Evolutionary conservation across 1,140 invertebrate genomes (phyloP).

Genomic region (Hycleus phaleratus): DNA sequence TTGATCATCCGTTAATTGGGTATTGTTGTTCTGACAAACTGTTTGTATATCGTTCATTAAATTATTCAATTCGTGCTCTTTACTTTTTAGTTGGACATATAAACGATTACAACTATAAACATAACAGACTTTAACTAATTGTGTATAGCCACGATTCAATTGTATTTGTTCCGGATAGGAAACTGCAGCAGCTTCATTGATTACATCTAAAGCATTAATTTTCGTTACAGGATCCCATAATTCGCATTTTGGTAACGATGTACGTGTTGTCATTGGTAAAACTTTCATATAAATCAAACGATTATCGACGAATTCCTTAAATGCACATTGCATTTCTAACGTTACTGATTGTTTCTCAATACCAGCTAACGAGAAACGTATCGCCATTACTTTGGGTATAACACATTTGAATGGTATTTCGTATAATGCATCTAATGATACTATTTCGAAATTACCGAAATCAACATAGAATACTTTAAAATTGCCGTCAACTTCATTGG

Average conservation of each 20-base stretch:
- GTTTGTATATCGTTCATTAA: constrained; percentile 47
- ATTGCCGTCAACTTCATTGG: constrained; percentile 50
- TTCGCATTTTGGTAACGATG: constrained; percentile 63
- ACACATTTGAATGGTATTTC: constrained; percentile 63
- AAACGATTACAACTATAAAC: constrained; percentile 63
- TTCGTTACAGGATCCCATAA: constrained; percentile 48
- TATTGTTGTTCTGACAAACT: background rate
- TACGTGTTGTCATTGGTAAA: constrained; percentile 55
- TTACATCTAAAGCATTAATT: constrained; percentile 36
- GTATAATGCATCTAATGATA: constrained; percentile 59
- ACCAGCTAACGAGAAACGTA: constrained; percentile 61
- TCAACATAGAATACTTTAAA: constrained; percentile 64
- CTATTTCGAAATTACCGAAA: constrained; percentile 64
- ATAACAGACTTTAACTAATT: constrained; percentile 56
- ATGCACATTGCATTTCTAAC: constrained; percentile 58
- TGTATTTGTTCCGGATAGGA: constrained; percentile 46
- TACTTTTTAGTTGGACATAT: constrained; percentile 58
- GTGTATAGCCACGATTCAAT: constrained; percentile 37
- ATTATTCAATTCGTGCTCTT: constrained; percentile 47
- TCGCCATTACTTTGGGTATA: constrained; percentile 60
- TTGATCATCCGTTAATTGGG: background rate
- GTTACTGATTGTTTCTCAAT: constrained; percentile 57
- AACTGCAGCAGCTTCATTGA: constrained; percentile 34
- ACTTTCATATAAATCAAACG: constrained; percentile 55
- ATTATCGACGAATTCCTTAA: constrained; percentile 56